Conservation (phyloP, 2,888 invertebrate genomes). For the Rotaria magnacalcarata region DNA sequence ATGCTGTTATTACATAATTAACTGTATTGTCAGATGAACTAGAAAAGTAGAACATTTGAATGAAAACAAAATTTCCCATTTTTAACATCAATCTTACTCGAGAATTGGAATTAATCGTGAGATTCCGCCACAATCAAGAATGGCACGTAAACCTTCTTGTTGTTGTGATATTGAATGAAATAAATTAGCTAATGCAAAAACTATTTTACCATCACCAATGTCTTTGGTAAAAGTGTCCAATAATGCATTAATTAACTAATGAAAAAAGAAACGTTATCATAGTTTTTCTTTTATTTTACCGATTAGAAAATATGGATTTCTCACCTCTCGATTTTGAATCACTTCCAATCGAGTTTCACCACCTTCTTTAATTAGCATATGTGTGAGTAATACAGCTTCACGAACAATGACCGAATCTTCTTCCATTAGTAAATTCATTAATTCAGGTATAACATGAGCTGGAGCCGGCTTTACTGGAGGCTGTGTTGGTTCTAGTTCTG, state of each 20-base stretch:
- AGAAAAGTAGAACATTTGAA: neutral
- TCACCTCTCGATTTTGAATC: constrained; percentile 15
- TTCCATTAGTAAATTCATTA: neutral
- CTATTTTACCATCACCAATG: neutral
- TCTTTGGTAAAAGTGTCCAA: neutral
- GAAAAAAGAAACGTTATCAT: too few species aligned
- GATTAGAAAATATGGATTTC: too few species aligned
- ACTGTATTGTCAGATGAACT: neutral
- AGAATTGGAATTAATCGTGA: constrained; percentile 37
- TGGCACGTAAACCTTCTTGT: constrained; percentile 36
- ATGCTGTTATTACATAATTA: neutral
- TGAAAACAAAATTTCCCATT: too few species aligned
- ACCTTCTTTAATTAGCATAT: constrained; percentile 7
- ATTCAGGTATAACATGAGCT: neutral
- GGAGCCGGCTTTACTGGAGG: neutral
- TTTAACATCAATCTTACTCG: neutral
- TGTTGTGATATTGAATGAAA: constrained; percentile 12
- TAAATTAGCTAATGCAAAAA: neutral
- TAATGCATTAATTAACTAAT: neutral
- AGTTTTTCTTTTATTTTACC: neutral
- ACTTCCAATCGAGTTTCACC: constrained; percentile 15
- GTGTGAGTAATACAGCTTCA: neutral
- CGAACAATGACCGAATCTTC: constrained; percentile 11
- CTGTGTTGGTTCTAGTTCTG: neutral
- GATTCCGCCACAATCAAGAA: constrained; percentile 42